phyloP scores from a whole-genome alignment of 35 echinoderm and acorn worm genomes.

The Holothuria glaberrima region DNA sequence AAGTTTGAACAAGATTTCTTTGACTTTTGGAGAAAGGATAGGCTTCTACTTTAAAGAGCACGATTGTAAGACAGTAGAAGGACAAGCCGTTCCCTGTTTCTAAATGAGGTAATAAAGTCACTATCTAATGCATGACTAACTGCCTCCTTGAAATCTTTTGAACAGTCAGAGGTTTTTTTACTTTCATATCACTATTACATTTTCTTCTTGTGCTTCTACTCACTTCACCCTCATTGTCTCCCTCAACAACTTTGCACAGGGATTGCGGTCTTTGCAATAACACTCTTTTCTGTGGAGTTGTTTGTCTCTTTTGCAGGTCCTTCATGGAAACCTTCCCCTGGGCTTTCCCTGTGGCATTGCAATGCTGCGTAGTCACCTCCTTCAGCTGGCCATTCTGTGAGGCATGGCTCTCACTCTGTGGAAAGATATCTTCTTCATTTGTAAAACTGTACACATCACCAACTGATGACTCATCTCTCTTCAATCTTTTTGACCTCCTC shows the following conservation, averaged over 20 bases:
- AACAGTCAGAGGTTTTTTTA: neutral
- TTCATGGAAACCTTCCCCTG: neutral
- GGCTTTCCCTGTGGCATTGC: neutral
- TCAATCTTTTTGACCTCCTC: constrained; percentile 37
- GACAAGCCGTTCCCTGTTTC: neutral
- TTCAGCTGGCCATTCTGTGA: no score
- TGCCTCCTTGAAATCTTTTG: constrained; percentile 13
- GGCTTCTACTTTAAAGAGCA: no score
- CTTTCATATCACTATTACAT: constrained; percentile 15
- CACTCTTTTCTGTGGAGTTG: constrained; percentile 15
- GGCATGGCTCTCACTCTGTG: neutral
- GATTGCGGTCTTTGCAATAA: neutral
- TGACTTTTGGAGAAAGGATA: no score
- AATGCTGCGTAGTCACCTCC: neutral
- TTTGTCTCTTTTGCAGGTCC: neutral
- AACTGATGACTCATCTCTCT: neutral
- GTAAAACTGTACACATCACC: neutral
- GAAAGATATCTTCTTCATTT: constrained; percentile 28
- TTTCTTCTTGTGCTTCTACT: no score
- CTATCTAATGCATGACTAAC: neutral
- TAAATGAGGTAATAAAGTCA: neutral
- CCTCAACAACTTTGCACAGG: neutral
- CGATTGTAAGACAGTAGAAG: no score
- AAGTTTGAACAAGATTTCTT: no score
- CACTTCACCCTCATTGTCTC: neutral